Evolutionary conservation across 2,888 invertebrate species (phyloP).

Genomic region (Caenorhabditis sp.): DNA sequence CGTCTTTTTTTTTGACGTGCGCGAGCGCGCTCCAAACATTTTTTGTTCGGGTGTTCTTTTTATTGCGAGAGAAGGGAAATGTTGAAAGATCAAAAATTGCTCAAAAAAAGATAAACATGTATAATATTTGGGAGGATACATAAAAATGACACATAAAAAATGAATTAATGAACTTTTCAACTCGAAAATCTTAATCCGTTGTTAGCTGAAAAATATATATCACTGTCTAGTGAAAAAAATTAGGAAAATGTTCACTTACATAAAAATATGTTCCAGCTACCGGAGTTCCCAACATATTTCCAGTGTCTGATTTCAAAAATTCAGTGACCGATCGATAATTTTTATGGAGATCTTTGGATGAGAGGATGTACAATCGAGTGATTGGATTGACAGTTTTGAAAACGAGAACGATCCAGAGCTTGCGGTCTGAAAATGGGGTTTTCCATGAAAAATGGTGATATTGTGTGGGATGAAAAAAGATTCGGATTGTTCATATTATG

Average conservation of each 20-base stretch:
- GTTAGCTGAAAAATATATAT: slow-evolving; percentile 54
- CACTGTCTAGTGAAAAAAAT: too few relatives aligned
- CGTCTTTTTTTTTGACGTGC: neutral
- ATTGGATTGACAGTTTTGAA: slow-evolving; percentile 59
- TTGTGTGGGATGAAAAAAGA: too few relatives aligned
- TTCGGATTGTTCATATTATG: too few relatives aligned
- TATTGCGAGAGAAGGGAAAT: neutral
- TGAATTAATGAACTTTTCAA: too few relatives aligned
- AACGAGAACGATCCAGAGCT: slow-evolving; percentile 58
- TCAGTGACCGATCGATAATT: slow-evolving; percentile 54
- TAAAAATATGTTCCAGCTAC: slow-evolving; percentile 58
- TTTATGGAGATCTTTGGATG: slow-evolving; percentile 54
- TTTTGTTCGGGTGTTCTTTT: neutral
- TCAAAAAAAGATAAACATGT: too few relatives aligned
- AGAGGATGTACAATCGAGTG: slow-evolving; percentile 53
- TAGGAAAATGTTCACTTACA: slow-evolving; percentile 40
- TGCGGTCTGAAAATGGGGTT: slow-evolving; percentile 42
- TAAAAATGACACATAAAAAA: neutral
- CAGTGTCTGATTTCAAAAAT: slow-evolving; percentile 57
- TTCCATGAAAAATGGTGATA: too few relatives aligned
- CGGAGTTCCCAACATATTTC: slow-evolving; percentile 58
- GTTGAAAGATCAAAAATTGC: too few relatives aligned
- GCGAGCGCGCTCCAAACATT: too few relatives aligned
- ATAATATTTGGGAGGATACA: too few relatives aligned
- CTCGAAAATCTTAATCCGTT: slow-evolving; percentile 31